These are phyloP conservation scores for Monochamus saltuarius DNA, from an alignment of 1,140 invertebrate genomes.

Conservation along the genomic window DNA sequence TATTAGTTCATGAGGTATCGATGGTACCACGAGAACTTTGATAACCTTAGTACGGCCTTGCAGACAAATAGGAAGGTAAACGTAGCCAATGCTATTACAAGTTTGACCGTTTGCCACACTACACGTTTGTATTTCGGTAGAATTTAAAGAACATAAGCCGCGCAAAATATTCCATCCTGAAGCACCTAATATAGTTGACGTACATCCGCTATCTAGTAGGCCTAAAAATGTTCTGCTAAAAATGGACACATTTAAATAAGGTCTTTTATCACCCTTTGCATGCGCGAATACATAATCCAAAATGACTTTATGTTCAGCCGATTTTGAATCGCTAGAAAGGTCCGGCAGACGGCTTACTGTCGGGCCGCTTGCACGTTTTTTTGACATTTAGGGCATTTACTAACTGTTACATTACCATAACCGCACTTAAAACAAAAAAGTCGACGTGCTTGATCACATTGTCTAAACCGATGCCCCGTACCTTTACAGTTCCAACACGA, in stretches of 20 bases:
- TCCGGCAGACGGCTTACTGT: too few species aligned
- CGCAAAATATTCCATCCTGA: neutral
- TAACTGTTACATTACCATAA: neutral
- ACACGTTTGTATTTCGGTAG: neutral
- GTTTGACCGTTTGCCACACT: neutral
- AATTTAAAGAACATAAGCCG: neutral
- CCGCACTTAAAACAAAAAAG: too few species aligned
- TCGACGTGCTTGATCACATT: too few species aligned
- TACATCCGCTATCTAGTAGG: neutral
- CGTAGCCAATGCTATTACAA: neutral
- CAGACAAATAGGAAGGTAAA: neutral
- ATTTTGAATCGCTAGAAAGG: too few species aligned
- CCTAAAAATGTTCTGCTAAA: neutral
- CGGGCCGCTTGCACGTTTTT: neutral
- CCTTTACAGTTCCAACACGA: too few species aligned
- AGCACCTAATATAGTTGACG: neutral
- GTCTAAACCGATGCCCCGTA: too few species aligned
- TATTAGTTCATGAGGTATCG: neutral
- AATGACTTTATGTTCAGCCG: too few species aligned
- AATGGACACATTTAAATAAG: neutral
- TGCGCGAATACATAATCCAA: neutral
- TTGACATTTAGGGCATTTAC: conserved; percentile 4
- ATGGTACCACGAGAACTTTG: neutral
- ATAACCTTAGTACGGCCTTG: neutral
- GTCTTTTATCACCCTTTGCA: conserved; percentile 2